Conservation (phyloP, 2,113 vertebrate genomes). For the Promerops cafer region DNA sequence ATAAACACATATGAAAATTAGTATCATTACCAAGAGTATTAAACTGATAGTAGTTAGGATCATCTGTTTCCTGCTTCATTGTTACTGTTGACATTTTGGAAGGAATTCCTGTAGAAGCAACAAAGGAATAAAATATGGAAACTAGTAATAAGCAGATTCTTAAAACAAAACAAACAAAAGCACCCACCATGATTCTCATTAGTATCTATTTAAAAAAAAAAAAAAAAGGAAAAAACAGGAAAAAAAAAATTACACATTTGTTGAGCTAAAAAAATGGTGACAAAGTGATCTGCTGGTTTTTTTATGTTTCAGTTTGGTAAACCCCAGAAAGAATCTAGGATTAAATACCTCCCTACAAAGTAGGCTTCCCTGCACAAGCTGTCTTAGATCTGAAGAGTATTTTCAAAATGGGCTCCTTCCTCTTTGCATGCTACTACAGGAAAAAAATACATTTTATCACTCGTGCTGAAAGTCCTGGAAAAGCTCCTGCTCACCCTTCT, state of each 20-base stretch:
- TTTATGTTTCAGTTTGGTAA: background rate
- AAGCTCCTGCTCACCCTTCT: background rate
- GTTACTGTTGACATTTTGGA: constrained; percentile 56
- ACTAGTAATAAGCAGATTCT: background rate
- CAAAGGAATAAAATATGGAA: background rate
- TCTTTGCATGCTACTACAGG: background rate
- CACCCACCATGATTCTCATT: background rate
- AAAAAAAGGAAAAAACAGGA: background rate
- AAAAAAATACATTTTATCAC: background rate
- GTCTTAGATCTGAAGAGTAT: background rate
- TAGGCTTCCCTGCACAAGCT: background rate
- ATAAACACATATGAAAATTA: background rate
- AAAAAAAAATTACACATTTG: background rate
- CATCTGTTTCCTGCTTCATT: constrained; percentile 74
- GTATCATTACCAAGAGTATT: constrained; percentile 67
- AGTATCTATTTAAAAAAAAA: background rate
- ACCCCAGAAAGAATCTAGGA: background rate
- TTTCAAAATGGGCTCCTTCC: background rate
- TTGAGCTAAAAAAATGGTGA: background rate
- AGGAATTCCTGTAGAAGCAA: constrained; percentile 56
- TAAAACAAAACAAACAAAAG: background rate
- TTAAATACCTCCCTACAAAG: background rate
- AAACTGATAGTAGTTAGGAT: constrained; percentile 72
- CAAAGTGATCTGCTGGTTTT: background rate
- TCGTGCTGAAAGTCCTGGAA: background rate